Evolutionary conservation across 2,113 vertebrate species (phyloP).

Genomic region (Phoenicopterus ruber): DNA sequence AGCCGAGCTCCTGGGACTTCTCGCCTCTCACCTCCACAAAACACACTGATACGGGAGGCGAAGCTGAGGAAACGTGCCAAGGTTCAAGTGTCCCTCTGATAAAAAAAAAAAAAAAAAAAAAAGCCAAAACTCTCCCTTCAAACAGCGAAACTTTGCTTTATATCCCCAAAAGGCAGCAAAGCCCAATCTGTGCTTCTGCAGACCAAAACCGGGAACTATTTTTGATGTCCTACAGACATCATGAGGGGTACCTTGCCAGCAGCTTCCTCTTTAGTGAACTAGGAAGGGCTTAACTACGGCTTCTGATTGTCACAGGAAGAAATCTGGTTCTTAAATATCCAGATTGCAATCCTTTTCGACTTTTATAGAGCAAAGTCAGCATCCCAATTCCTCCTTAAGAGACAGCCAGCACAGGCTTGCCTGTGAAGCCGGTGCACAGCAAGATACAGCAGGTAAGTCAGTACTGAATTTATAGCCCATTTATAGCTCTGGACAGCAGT

Average conservation of each 20-base stretch:
- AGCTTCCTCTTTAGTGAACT: background rate
- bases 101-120: background rate
- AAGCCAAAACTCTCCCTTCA: background rate
- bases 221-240: background rate
- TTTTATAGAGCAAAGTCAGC: background rate
- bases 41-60: fast-evolving
- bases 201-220: background rate
- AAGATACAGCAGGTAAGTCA: background rate
- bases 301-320: background rate
- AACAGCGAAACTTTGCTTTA: background rate
- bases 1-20: background rate
- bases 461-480: background rate
- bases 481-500: background rate
- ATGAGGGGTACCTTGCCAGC: background rate
- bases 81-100: background rate
- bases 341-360: background rate
- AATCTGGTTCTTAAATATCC: background rate
- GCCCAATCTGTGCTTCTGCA: background rate
- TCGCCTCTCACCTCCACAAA: background rate
- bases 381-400: background rate
- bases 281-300: background rate
- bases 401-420: background rate
- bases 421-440: background rate
- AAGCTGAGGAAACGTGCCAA: background rate
- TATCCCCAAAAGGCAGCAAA: background rate